Percentiles rank a stretch among this genome's conserved stretches.
phyloP scores from a whole-genome alignment of 1,140 invertebrate species.

The Ostrea edulis region DNA sequence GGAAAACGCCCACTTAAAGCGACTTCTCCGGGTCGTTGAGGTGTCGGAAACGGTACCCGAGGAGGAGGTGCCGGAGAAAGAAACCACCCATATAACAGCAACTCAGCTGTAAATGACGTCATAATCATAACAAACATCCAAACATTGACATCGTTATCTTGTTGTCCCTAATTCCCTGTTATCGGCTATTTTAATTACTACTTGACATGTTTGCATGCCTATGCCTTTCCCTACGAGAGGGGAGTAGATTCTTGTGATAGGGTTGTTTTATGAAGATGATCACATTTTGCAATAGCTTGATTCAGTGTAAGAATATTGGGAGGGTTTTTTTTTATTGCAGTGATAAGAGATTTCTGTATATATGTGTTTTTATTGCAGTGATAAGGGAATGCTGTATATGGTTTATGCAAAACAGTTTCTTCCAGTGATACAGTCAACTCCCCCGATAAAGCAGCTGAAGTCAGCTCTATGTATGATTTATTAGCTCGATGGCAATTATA shows the following conservation, averaged over 20 bases:
- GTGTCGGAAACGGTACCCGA: not conserved
- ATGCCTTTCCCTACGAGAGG: too few relatives aligned
- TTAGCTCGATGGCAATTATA: not conserved
- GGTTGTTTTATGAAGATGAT: too few relatives aligned
- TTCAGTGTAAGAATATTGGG: too few relatives aligned
- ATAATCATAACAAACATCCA: not conserved
- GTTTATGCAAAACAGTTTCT: not conserved
- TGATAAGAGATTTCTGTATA: not conserved
- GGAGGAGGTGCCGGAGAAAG: not conserved
- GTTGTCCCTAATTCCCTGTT: too few relatives aligned
- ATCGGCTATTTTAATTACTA: too few relatives aligned
- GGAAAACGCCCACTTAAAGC: conserved; percentile 61
- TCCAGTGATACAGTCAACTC: not conserved
- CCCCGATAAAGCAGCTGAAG: not conserved
- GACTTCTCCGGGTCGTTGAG: conserved; percentile 48
- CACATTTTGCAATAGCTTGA: too few relatives aligned
- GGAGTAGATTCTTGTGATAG: too few relatives aligned
- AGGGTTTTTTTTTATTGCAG: not conserved
- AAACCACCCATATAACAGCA: not conserved
- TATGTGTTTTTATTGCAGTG: not conserved
- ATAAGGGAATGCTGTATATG: not conserved
- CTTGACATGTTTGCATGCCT: too few relatives aligned
- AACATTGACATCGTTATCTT: not conserved
- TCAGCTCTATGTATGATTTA: not conserved
- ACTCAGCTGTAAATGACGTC: not conserved